Evolutionary conservation across 2,888 invertebrate species (phyloP).

Genomic region (Rhorus exstirpatorius): DNA sequence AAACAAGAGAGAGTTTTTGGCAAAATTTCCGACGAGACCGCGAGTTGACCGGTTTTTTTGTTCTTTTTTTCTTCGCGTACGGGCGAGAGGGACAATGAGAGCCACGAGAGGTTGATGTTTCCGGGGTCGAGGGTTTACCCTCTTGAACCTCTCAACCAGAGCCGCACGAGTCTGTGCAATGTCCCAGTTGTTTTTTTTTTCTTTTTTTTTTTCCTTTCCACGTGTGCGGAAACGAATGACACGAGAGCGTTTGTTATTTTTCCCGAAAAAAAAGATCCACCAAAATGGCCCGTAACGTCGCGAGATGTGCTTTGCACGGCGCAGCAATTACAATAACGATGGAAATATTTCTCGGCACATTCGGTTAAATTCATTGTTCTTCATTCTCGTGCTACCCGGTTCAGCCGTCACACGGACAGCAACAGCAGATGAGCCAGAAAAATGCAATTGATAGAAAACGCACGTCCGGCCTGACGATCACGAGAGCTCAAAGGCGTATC

Average conservation of each 20-base stretch:
- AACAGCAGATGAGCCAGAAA: slow-evolving; percentile 61
- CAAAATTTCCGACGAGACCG: slow-evolving; percentile 26
- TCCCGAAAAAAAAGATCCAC: background rate
- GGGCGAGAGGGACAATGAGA: slow-evolving; percentile 53
- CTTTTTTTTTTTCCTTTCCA: background rate
- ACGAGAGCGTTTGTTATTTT: background rate
- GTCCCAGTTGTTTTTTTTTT: slow-evolving; percentile 48
- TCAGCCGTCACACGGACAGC: slow-evolving; percentile 71
- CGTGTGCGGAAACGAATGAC: too few relatives aligned
- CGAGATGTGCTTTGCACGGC: slow-evolving; percentile 37
- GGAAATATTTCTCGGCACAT: background rate
- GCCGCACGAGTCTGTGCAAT: slow-evolving; percentile 47
- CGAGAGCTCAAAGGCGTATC: slow-evolving; percentile 81
- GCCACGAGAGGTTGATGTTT: slow-evolving; percentile 43
- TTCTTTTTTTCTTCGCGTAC: slow-evolving; percentile 7
- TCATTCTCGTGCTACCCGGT: background rate
- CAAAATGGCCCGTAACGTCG: background rate
- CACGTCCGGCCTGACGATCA: slow-evolving; percentile 74
- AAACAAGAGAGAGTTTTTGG: slow-evolving; percentile 4
- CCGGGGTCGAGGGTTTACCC: slow-evolving; percentile 66
- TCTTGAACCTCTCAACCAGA: slow-evolving; percentile 59
- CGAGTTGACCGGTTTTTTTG: slow-evolving; percentile 7
- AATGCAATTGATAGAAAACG: slow-evolving; percentile 78
- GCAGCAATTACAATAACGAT: background rate
- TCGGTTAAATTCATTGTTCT: slow-evolving; percentile 5